phyloP scores from a whole-genome alignment of 1,140 invertebrate species.

The Anastrepha ludens region DNA sequence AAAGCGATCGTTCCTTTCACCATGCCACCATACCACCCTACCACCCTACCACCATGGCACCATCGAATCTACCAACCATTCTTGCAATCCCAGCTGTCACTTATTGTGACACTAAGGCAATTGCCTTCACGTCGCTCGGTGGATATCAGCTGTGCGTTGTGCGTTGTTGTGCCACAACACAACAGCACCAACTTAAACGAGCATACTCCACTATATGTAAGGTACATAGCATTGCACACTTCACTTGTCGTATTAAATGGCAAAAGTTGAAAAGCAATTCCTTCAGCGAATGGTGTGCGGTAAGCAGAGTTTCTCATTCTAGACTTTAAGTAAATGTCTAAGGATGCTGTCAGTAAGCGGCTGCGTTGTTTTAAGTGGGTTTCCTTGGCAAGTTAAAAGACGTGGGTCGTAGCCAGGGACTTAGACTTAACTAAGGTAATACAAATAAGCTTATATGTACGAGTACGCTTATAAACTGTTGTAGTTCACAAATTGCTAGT shows the following conservation, averaged over 20 bases:
- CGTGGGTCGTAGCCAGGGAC: slow-evolving; percentile 12
- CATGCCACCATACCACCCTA: neutral
- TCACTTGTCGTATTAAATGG: slow-evolving; percentile 51
- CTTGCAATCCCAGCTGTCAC: slow-evolving; percentile 46
- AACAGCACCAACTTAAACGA: neutral
- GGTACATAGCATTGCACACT: slow-evolving; percentile 29
- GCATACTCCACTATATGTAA: neutral
- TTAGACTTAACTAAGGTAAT: slow-evolving; percentile 23
- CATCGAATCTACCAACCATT: slow-evolving; percentile 23
- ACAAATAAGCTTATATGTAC: neutral
- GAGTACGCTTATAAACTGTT: slow-evolving; percentile 2
- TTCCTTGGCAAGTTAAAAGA: neutral
- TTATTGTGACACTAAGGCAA: slow-evolving; percentile 53
- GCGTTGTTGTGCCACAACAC: slow-evolving; percentile 37
- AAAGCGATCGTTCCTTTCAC: neutral
- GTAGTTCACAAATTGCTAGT: slow-evolving; percentile 45
- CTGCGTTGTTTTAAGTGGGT: slow-evolving; percentile 40
- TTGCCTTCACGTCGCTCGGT: neutral
- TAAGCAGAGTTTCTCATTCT: neutral
- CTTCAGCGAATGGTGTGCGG: slow-evolving; percentile 38
- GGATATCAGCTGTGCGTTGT: slow-evolving; percentile 32
- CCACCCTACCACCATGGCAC: neutral
- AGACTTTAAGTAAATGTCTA: slow-evolving; percentile 44
- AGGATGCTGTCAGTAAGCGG: slow-evolving; percentile 36
- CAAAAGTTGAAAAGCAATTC: slow-evolving; percentile 53